A percentile compares a stretch with the other conserved stretches of the same genome.
phyloP scores from a whole-genome alignment of 1,140 invertebrate genomes.

The Aphelenchoides fujianensis region DNA sequence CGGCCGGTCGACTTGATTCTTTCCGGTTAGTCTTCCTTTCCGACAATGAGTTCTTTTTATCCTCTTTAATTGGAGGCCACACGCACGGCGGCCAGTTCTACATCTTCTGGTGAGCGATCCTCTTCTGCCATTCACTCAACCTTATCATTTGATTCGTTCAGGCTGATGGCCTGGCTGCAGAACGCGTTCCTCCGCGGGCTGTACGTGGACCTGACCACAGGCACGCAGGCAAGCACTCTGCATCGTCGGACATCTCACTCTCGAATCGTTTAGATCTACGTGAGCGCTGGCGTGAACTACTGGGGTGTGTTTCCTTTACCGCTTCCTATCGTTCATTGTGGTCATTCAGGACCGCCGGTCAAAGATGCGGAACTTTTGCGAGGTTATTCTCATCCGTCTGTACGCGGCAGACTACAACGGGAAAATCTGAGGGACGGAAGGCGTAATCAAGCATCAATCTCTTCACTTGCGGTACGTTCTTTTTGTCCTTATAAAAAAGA shows the following conservation, averaged over 20 bases:
- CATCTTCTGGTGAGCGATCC: conserved; percentile 28
- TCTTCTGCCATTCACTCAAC: no score
- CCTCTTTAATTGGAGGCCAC: conserved; percentile 35
- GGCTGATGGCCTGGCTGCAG: conserved; percentile 20
- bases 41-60: not conserved
- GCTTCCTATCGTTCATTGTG: not conserved
- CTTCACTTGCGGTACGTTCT: not conserved
- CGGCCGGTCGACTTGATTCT: conserved; percentile 36
- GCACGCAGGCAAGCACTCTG: no score
- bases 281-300: conserved; percentile 42
- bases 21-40: conserved; percentile 29
- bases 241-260: no score
- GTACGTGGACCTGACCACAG: conserved; percentile 20
- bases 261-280: no score
- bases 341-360: conserved; percentile 13
- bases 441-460: not conserved
- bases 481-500: conserved; percentile 16
- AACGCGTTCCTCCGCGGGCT: conserved; percentile 38
- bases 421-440: not conserved
- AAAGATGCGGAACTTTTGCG: conserved; percentile 26
- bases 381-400: conserved; percentile 10
- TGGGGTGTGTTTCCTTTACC: conserved; percentile 25
- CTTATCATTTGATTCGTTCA: not conserved
- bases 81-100: conserved; percentile 39
- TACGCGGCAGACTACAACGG: not conserved